Evolutionary conservation across 2,888 invertebrate species (phyloP).

Genomic region (Amblyteles armatorius): DNA sequence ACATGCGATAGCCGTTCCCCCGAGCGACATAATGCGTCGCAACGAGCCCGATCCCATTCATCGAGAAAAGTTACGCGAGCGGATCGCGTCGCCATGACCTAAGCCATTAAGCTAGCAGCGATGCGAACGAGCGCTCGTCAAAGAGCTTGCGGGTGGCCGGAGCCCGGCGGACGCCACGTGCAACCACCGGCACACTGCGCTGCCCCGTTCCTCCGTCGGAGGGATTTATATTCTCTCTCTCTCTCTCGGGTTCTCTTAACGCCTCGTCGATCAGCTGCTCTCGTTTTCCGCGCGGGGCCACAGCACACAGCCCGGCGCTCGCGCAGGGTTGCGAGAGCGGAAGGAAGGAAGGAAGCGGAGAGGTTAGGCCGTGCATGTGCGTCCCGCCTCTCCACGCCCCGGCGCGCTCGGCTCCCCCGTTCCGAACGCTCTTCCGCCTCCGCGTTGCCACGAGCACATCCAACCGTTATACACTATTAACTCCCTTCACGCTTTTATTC

Average conservation of each 20-base stretch:
- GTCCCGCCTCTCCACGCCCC: neutral
- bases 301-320: neutral
- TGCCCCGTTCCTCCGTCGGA: neutral
- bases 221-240: slow-evolving; percentile 20
- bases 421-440: slow-evolving; percentile 1
- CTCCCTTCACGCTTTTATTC: slow-evolving; percentile 9
- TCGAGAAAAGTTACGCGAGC: slow-evolving; percentile 54
- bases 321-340: slow-evolving; percentile 38
- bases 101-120: slow-evolving; percentile 66
- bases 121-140: slow-evolving; percentile 64
- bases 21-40: neutral
- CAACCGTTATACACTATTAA: neutral
- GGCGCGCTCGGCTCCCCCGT: neutral
- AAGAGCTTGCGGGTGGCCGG: slow-evolving; percentile 64
- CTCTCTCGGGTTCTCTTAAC: slow-evolving; percentile 18
- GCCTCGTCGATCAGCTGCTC: slow-evolving; percentile 51
- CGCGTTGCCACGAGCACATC: slow-evolving; percentile 17
- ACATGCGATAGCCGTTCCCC: neutral
- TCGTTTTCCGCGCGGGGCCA: slow-evolving; percentile 31
- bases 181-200: neutral
- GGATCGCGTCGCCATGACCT: slow-evolving; percentile 66
- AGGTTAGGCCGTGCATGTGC: slow-evolving; percentile 24
- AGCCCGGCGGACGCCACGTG: slow-evolving; percentile 47
- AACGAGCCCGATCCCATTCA: slow-evolving; percentile 42
- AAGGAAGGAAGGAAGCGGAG: slow-evolving; percentile 46